These are phyloP conservation scores for Pipra filicauda DNA, from an alignment of 2,113 vertebrate species.

Conservation along the genomic window DNA sequence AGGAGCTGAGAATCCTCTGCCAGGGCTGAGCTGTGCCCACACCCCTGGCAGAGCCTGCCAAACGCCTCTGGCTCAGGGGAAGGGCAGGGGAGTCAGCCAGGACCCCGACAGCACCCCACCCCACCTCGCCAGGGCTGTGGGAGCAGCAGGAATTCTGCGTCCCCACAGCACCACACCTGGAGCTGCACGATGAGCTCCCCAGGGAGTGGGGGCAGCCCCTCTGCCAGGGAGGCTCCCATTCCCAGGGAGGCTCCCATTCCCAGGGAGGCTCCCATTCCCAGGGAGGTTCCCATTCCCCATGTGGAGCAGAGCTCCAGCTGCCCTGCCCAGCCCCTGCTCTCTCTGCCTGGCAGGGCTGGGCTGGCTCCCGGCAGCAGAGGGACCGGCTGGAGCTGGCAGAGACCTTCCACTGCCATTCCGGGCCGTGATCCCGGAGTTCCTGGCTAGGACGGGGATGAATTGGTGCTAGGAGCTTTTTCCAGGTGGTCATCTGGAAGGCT, in stretches of 20 bases:
- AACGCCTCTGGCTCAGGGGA: not conserved
- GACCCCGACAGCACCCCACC: not conserved
- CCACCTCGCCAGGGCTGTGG: fast-evolving
- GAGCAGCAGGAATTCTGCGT: not conserved
- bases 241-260: not conserved
- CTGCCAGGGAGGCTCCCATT: not conserved
- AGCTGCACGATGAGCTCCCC: not conserved
- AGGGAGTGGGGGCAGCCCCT: not conserved
- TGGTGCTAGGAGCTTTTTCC: not conserved
- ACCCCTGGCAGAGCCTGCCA: not conserved
- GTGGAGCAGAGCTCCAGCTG: not conserved
- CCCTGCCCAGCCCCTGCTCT: not conserved
- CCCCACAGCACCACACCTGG: fast-evolving
- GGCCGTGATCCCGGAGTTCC: not conserved
- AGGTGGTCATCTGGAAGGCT: not conserved
- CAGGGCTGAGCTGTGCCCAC: not conserved
- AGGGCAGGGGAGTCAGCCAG: not conserved
- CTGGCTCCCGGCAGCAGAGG: not conserved
- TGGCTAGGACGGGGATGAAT: not conserved
- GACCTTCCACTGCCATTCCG: not conserved
- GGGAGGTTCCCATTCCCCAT: not conserved
- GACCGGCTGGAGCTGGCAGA: not conserved
- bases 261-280: not conserved
- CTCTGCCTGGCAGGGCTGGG: not conserved
- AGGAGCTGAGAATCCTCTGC: not conserved